A percentile compares a stretch with the other conserved stretches of the same genome.
Evolutionary conservation across 1,140 invertebrate species (phyloP).

Genomic region (Saccostrea glomerata): DNA sequence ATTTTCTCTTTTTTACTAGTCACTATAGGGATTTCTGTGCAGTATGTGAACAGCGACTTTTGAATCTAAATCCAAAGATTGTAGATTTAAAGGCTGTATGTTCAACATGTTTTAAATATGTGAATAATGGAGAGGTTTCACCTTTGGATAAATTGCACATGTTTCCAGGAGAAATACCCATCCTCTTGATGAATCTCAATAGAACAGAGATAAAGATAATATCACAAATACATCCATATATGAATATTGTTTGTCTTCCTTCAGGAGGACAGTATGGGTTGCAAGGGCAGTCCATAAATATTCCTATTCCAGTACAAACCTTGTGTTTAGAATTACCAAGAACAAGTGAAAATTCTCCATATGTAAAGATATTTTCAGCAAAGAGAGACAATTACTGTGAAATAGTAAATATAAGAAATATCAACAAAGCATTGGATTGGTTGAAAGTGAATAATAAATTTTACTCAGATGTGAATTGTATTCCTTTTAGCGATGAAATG

Average conservation of each 20-base stretch:
- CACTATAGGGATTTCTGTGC: conserved; percentile 14
- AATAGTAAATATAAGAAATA: background rate
- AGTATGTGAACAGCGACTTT: conserved; percentile 22
- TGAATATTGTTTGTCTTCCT: conserved; percentile 33
- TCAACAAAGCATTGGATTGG: conserved; percentile 5
- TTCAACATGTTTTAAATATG: conserved; percentile 9
- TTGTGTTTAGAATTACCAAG: background rate
- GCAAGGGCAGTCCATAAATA: conserved; percentile 36
- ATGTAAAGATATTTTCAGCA: conserved; percentile 7
- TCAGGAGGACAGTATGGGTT: conserved; percentile 36
- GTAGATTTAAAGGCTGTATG: background rate
- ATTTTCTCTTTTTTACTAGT: background rate
- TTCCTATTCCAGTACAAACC: conserved; percentile 16
- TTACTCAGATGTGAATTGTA: background rate
- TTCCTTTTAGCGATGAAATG: background rate
- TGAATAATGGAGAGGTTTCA: background rate
- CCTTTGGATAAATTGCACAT: conserved; percentile 9
- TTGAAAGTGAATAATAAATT: background rate
- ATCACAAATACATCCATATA: conserved; percentile 21
- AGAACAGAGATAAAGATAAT: conserved; percentile 15
- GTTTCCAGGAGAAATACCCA: conserved; percentile 29
- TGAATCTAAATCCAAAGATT: background rate
- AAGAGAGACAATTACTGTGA: background rate
- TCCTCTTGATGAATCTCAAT: background rate
- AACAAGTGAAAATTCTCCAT: background rate